A percentile compares a stretch with the other conserved stretches of the same genome.
Evolutionary conservation across 2,888 invertebrate species (phyloP).

Genomic region (Eurytoma californica): DNA sequence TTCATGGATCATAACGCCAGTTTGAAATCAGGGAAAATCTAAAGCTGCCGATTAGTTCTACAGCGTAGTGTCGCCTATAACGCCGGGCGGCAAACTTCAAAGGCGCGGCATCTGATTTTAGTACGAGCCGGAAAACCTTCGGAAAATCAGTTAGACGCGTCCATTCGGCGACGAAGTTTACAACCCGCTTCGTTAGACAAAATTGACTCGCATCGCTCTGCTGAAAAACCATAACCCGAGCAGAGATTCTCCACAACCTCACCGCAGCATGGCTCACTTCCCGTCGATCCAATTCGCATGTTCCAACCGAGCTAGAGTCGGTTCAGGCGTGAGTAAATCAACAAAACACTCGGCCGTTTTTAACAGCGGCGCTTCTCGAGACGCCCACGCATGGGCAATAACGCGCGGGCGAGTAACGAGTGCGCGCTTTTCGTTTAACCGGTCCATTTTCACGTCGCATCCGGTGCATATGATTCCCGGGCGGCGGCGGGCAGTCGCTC

Average conservation of each 20-base stretch:
- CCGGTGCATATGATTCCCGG: neutral
- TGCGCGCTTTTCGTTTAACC: slow-evolving; percentile 14
- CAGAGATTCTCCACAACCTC: too few relatives aligned
- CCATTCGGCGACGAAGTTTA: slow-evolving; percentile 2
- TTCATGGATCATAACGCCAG: slow-evolving; percentile 23
- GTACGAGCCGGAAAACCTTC: slow-evolving; percentile 28
- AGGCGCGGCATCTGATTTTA: slow-evolving; percentile 14
- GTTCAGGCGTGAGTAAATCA: slow-evolving; percentile 30
- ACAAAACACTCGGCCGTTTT: neutral
- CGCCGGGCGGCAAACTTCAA: slow-evolving; percentile 40
- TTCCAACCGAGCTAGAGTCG: neutral
- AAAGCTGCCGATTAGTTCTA: slow-evolving; percentile 38
- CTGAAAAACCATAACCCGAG: too few relatives aligned
- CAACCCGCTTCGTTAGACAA: neutral
- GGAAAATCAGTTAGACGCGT: slow-evolving; percentile 44
- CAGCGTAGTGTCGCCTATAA: slow-evolving; percentile 16
- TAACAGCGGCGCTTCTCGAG: neutral
- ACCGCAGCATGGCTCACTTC: neutral
- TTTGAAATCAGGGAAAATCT: slow-evolving; percentile 1
- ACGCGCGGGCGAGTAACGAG: neutral
- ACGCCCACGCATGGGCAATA: neutral
- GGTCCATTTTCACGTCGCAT: slow-evolving; percentile 5
- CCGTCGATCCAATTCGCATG: neutral
- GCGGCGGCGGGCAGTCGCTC: slow-evolving; percentile 3
- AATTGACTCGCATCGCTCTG: too few relatives aligned